Conservation (phyloP, 2,113 vertebrate genomes). For the Tupaia tana region DNA sequence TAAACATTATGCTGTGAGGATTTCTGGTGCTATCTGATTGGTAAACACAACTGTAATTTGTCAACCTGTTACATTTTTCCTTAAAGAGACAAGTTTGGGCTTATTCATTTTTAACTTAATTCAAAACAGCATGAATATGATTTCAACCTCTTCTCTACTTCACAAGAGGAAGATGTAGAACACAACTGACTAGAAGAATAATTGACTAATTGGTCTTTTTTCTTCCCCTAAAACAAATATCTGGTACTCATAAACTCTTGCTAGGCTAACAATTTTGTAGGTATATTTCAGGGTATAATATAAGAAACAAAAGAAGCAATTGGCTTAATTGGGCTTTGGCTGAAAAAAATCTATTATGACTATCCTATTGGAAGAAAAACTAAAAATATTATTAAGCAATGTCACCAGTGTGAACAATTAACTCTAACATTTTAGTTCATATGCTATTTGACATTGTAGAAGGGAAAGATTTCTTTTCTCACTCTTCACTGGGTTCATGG, state of each 20-base stretch:
- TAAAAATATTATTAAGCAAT: constrained; percentile 37
- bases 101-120: constrained; percentile 37
- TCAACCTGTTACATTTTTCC: constrained; percentile 2
- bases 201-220: background rate
- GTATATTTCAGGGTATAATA: background rate
- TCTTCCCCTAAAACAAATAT: background rate
- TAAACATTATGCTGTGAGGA: constrained; percentile 9
- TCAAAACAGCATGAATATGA: background rate
- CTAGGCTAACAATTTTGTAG: background rate
- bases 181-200: background rate
- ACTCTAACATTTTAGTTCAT: constrained; percentile 7
- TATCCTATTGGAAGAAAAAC: background rate
- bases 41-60: background rate
- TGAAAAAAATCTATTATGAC: background rate
- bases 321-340: background rate
- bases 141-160: background rate
- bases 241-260: background rate
- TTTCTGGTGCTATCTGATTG: constrained; percentile 2
- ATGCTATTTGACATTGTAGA: background rate
- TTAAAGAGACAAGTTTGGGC: background rate
- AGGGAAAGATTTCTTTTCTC: background rate
- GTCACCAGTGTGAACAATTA: background rate
- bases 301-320: background rate
- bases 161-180: background rate
- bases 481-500: background rate